Evolutionary conservation across 2,888 invertebrate genomes (phyloP).

Genomic region (Trachelus stipa): DNA sequence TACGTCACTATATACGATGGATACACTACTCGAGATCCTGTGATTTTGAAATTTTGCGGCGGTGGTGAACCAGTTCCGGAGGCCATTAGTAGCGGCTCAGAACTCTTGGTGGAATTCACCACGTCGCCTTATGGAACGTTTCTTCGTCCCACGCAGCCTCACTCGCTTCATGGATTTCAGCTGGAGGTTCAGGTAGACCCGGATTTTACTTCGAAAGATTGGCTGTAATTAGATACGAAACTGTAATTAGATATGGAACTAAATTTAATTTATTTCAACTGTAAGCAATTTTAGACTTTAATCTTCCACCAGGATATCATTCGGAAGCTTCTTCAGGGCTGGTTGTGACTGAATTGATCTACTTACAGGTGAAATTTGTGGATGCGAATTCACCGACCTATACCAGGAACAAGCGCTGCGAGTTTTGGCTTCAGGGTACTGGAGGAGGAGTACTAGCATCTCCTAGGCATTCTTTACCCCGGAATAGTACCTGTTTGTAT

Average conservation of each 20-base stretch:
- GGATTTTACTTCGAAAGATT: background rate
- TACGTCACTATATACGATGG: conserved; percentile 91
- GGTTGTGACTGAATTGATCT: background rate
- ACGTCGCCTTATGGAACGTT: conserved; percentile 92
- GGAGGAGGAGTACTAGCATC: conserved; percentile 84
- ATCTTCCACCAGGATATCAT: background rate
- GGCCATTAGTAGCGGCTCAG: conserved; percentile 88
- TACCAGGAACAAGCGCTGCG: conserved; percentile 87
- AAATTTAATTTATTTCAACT: background rate
- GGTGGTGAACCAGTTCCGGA: conserved; percentile 89
- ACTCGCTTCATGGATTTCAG: conserved; percentile 89
- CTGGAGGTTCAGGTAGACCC: conserved; percentile 79
- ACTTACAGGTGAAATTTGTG: conserved; percentile 80
- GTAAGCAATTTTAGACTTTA: background rate
- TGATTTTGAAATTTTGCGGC: conserved; percentile 90
- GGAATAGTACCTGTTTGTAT: conserved; percentile 90
- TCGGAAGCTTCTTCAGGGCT: background rate
- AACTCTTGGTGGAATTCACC: conserved; percentile 89
- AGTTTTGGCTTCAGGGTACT: conserved; percentile 87
- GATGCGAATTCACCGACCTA: conserved; percentile 86
- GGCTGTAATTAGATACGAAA: background rate
- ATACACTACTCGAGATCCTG: conserved; percentile 88
- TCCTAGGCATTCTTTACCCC: conserved; percentile 86
- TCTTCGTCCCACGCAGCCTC: conserved; percentile 81
- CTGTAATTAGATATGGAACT: background rate